Evolutionary conservation across 2,113 vertebrate genomes (phyloP).

Genomic region (Saguinus imperator): DNA sequence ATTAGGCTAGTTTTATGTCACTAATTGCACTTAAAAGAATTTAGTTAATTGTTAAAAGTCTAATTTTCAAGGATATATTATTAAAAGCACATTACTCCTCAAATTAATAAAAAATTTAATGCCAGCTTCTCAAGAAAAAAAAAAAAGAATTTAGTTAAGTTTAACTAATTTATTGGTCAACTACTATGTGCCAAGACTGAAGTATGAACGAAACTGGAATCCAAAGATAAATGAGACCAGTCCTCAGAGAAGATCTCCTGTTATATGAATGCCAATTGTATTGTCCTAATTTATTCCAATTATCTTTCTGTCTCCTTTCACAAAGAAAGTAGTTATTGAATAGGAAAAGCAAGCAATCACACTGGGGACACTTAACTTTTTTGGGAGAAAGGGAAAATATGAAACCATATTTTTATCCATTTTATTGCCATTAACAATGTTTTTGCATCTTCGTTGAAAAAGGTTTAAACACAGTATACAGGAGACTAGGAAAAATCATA

Average conservation of each 20-base stretch:
- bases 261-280: neutral
- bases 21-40: neutral
- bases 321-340: neutral
- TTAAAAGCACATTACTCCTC: too few relatives aligned
- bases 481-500: neutral
- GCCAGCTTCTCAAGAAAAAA: too few relatives aligned
- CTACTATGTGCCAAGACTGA: neutral
- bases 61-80: too few relatives aligned
- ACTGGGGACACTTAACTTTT: neutral
- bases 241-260: neutral
- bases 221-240: neutral
- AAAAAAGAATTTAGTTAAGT: neutral
- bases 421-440: slow-evolving; percentile 52
- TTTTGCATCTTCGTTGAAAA: slow-evolving; percentile 52
- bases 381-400: neutral
- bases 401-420: slow-evolving; percentile 48
- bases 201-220: neutral
- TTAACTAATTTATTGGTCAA: neutral
- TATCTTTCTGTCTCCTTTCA: neutral
- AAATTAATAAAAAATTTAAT: too few relatives aligned
- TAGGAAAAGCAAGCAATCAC: neutral
- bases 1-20: neutral
- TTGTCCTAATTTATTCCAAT: neutral
- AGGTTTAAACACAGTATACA: neutral
- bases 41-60: neutral